Evolutionary conservation across 1,140 invertebrate genomes (phyloP), one percentile per base, ranked within the genome.

Genomic region (Lepidurus couesii): DNA sequence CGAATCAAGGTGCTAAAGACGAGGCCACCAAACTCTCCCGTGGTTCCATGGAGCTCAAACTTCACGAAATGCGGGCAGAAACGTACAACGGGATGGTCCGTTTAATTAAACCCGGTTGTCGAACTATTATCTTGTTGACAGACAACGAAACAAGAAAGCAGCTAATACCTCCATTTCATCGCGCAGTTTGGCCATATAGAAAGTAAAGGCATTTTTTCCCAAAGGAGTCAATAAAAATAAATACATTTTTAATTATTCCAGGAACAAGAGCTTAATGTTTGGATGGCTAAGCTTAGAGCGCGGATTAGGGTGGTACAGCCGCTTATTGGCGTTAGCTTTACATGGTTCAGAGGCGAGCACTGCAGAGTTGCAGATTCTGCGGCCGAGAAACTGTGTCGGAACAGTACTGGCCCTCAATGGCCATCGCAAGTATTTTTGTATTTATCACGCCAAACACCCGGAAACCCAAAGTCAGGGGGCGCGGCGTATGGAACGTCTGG

Each of bases 331-430:
- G 80, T 87, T 96, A 80, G 94, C 93, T 77, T 87, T 97, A 74
- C 90, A 92, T 26, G 91, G 42, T 34, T 95, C 85, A 90, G 89
- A 74, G 87, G 91, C 77, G 91, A 94, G 81, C 53, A 65, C 16
- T 7, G 26, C 53, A 1, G 75, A 80, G 34, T 73, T 77, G 10
- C 44, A 75, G 34, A 42, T 43, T 2, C 97, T 99, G 47, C 98
- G 99, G 88, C 93, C 95, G 4, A 91, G 94, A 82, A 98, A 98
- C 87, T 98, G 96, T 86, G 92, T 98, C 44, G 98, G 98, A 7
- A 99, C 98, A 26, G 97, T 99, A 44, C 86, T 99, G 26, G 93
- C 96, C 1, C 86, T 99, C 45, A 99, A 98, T 87, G 97, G 97
- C 6, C 94, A 96, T 85, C 88, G 96, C 75, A 96, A 96, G 86